Evolutionary conservation across 2,888 invertebrate genomes (phyloP), one percentile per base, ranked within the genome.

Genomic region (Andrena minutula): DNA sequence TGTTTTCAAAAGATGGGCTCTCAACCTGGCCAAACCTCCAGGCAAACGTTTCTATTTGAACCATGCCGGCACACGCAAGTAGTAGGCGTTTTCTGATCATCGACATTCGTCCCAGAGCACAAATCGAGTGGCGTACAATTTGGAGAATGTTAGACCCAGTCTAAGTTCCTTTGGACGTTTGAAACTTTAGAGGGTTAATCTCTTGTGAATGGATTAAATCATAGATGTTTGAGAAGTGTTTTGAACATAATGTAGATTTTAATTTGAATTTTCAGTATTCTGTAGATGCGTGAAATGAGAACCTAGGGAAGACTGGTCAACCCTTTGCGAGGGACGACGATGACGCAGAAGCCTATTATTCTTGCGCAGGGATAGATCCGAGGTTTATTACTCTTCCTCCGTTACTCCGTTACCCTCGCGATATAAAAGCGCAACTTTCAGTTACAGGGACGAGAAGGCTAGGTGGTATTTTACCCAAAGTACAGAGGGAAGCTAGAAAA

Each of bases 1-100:
- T 87, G 85, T 89, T 91, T 90, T 82, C 71, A 79, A 81, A 84
- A 75, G 86, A 76, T 49, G 61, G 79, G 82, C 74, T 76, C 88
- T 85, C 88, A 88, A 88, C 82, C 71, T 73, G 47, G 53, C 58
- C 26, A 16, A n/a, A 10, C 20, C 8, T 16, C 1, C 8, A 2
- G 20, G 2, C 35, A 8, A 30, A 71, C 65, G n/a, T 23, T 28
- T 7, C 56, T 12, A 28, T 68, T 56, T 35, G 32, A 16, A 26
- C 8, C 63, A 49, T 32, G 68, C 20, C 63, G 26, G 32, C 47
- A 23, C 10, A 32, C n/a, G 64, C 49, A 28, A 72, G 3, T 8
- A 12, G 58, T 56, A 47, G 70, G 60, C 70, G 77, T 65, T 65
- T 3, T 51, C 5, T 23, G 20, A 2, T 66, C 66, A 66, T 61